These are phyloP conservation scores for Plusia festucae DNA, from an alignment of 2,888 invertebrate species.

Conservation along the genomic window DNA sequence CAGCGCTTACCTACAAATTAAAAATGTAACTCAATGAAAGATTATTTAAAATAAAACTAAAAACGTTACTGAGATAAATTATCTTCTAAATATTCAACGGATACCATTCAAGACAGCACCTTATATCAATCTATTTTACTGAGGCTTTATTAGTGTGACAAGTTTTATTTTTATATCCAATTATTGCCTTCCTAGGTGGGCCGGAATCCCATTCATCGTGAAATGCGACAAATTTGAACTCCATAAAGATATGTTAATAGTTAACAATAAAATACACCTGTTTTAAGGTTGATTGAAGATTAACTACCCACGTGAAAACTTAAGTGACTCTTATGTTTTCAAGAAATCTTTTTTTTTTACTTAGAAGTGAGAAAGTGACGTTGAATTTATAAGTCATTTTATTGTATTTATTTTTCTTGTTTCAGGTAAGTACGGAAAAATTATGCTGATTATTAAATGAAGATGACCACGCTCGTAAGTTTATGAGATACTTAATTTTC, in stretches of 20 bases:
- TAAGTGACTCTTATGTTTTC: neutral
- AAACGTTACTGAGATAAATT: no score
- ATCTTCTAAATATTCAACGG: neutral
- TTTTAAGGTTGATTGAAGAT: conserved; percentile 21
- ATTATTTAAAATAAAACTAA: no score
- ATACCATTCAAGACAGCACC: neutral
- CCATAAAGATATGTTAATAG: conserved; percentile 34
- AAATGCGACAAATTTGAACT: conserved; percentile 26
- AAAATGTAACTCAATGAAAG: no score
- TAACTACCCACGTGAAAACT: conserved; percentile 30
- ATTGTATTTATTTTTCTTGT: conserved; percentile 24
- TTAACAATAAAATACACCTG: conserved; percentile 38
- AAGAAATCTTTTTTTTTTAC: neutral
- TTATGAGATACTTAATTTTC: no score
- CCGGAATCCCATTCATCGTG: conserved; percentile 22
- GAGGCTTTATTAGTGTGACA: conserved; percentile 16
- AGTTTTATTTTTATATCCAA: conserved; percentile 12
- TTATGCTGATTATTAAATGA: neutral
- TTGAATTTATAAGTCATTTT: neutral
- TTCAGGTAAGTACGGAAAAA: conserved; percentile 44
- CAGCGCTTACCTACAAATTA: no score
- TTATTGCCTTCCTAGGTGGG: conserved; percentile 22
- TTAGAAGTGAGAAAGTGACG: neutral
- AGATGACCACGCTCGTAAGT: neutral
- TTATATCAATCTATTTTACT: neutral